A percentile compares a stretch with the other conserved stretches of the same genome.
phyloP scores from a whole-genome alignment of 2,888 invertebrate genomes.

The Hyposoter dolosus region DNA sequence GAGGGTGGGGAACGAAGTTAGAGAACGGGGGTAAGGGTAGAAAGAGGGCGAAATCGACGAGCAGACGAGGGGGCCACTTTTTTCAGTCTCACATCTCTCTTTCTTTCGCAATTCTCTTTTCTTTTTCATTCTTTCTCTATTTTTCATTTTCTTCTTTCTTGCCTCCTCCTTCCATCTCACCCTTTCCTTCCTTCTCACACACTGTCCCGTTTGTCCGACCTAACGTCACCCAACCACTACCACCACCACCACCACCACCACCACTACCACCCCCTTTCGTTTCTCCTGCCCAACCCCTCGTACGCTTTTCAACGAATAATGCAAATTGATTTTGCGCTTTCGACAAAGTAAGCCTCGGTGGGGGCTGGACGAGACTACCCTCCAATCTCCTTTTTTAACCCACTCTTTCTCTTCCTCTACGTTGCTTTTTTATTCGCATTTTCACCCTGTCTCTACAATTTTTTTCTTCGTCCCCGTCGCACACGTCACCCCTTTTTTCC shows the following conservation, averaged over 20 bases:
- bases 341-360: conserved; percentile 66
- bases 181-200: conserved; percentile 83
- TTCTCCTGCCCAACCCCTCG: neutral
- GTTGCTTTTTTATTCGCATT: conserved; percentile 40
- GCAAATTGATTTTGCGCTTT: conserved; percentile 82
- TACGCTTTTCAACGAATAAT: conserved; percentile 81
- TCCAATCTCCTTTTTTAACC: conserved; percentile 40
- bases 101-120: conserved; percentile 16
- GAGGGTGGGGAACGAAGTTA: conserved; percentile 41
- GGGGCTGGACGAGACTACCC: conserved; percentile 35
- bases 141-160: conserved; percentile 14
- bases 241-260: neutral
- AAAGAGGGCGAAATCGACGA: conserved; percentile 46
- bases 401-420: conserved; percentile 47
- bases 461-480: conserved; percentile 22
- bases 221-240: conserved; percentile 77
- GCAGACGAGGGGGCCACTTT: conserved; percentile 61
- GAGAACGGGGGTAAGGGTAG: conserved; percentile 20
- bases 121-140: conserved; percentile 28
- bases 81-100: conserved; percentile 49
- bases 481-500: neutral
- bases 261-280: neutral
- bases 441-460: conserved; percentile 27
- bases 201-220: conserved; percentile 68
- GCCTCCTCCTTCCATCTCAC: neutral